Conservation (phyloP, 2,797 vertebrate genomes). For the Sebastes cheni region DNA sequence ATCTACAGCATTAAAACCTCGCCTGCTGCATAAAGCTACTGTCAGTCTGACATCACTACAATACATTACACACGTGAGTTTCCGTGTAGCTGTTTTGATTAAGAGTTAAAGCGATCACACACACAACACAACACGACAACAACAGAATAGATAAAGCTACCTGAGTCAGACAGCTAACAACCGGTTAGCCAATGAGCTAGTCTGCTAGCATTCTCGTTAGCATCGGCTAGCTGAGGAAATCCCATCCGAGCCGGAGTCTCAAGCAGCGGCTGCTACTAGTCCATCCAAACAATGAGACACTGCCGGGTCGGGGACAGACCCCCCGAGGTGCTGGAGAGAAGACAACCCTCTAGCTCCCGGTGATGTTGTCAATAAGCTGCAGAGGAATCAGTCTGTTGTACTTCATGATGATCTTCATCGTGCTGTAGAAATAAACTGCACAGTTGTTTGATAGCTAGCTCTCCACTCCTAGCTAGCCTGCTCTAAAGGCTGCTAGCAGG, state of each 20-base stretch:
- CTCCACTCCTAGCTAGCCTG: conserved; percentile 50
- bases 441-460: conserved; percentile 59
- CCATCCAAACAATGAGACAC: conserved; percentile 56
- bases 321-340: not conserved
- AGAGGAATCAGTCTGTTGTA: conserved; percentile 3
- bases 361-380: conserved; percentile 27
- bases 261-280: conserved; percentile 47
- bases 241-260: conserved; percentile 64
- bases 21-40: conserved; percentile 2
- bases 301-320: conserved; percentile 15
- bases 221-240: conserved; percentile 65
- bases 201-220: conserved; percentile 63
- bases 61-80: not conserved
- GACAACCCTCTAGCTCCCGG: conserved; percentile 40
- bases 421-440: conserved; percentile 53
- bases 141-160: conserved; percentile 47
- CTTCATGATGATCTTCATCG: conserved; percentile 60
- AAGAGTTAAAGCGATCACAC: not conserved
- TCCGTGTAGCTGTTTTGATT: not conserved
- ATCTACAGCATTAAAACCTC: conserved; percentile 39
- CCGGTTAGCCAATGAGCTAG: conserved; percentile 74
- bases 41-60: not conserved
- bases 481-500: conserved; percentile 40
- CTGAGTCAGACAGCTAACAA: conserved; percentile 63
- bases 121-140: conserved; percentile 6